Evolutionary conservation across 2,888 invertebrate genomes (phyloP), one percentile per base, ranked within the genome.

Genomic region (Teleiodes luculella): DNA sequence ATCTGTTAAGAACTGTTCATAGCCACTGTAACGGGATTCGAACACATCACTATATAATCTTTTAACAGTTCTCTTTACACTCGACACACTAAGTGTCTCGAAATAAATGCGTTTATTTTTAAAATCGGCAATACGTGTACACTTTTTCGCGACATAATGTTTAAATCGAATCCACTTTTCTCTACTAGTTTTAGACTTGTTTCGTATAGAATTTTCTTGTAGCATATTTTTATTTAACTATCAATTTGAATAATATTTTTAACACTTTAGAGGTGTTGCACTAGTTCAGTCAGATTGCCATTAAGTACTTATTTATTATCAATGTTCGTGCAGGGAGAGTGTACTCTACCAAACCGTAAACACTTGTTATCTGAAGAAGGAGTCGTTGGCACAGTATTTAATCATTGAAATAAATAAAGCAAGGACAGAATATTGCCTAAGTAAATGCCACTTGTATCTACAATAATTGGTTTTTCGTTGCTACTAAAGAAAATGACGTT

Each of bases 1-100:
- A 28, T 94, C 94, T 2, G 92, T 90, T 39, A 93, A 79, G 74
- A 94, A 91, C 65, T 91, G 88, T 62, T 90, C 87, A 73, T 94
- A 95, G 35, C 93, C 92, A 67, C 83, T 86, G 56, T 78, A 77
- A 61, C 89, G 91, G 6, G 90, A 75, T 52, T 73, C 81, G 53
- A 89, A 83, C 18, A 86, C 54, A 41, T 69, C 70, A 52, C 65
- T 76, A 62, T 67, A 90, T 46, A 91, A 75, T 67, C 84, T 90
- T 60, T 76, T 77, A 14, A 90, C 57, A 58, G 76, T 79, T 57
- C 86, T 76, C 61, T 78, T 86, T 16, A 83, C 72, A 73, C 82
- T 83, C 3, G 76, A 66, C 14, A 76, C 69, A 66, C 76, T 86
- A 24, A 88, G 66, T 5, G 83, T 80, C 58, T 84, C 76, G 16